Percentiles rank a stretch among this genome's conserved stretches.
These are phyloP conservation scores for Rhynchopsitta pachyrhyncha DNA, from an alignment of 2,113 vertebrate species.

Conservation along the genomic window DNA sequence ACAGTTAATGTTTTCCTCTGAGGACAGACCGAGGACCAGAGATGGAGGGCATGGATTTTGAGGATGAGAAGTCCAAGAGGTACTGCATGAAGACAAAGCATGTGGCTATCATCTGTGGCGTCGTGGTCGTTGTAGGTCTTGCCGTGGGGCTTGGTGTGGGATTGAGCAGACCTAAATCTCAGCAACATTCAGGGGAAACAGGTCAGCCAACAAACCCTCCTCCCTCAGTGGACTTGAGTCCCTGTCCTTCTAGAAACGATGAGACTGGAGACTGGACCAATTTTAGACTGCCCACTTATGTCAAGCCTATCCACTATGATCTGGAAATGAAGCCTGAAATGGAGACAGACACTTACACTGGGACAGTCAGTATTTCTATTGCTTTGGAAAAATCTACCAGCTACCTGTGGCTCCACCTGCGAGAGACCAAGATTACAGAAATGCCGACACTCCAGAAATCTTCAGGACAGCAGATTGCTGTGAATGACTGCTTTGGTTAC, in stretches of 20 bases:
- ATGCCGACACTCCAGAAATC: conserved; percentile 71
- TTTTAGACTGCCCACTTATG: conserved; percentile 84
- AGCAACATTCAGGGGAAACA: background rate
- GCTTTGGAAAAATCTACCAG: conserved; percentile 63
- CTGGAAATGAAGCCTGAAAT: conserved; percentile 85
- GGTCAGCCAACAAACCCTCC: background rate
- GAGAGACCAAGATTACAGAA: conserved; percentile 82
- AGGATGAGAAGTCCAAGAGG: conserved; percentile 71
- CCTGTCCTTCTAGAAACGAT: conserved; percentile 77
- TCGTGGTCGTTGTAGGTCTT: conserved; percentile 77
- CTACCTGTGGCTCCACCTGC: conserved; percentile 90
- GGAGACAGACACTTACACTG: conserved; percentile 81
- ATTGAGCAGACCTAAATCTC: conserved; percentile 68
- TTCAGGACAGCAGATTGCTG: conserved; percentile 49
- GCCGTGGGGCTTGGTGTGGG: conserved; percentile 89
- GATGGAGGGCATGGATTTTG: conserved; percentile 79
- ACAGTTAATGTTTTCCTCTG: background rate
- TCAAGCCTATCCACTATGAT: conserved; percentile 87
- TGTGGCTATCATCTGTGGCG: conserved; percentile 79
- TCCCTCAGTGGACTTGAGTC: background rate
- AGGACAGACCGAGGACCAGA: conserved; percentile 29
- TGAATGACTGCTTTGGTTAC: conserved; percentile 87
- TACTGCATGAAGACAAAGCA: conserved; percentile 85
- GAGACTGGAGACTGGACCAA: conserved; percentile 79
- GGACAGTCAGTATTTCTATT: conserved; percentile 80